A percentile compares a stretch with the other conserved stretches of the same genome.
phyloP scores from a whole-genome alignment of 2,888 invertebrate species.

The Phaedon cochleariae region DNA sequence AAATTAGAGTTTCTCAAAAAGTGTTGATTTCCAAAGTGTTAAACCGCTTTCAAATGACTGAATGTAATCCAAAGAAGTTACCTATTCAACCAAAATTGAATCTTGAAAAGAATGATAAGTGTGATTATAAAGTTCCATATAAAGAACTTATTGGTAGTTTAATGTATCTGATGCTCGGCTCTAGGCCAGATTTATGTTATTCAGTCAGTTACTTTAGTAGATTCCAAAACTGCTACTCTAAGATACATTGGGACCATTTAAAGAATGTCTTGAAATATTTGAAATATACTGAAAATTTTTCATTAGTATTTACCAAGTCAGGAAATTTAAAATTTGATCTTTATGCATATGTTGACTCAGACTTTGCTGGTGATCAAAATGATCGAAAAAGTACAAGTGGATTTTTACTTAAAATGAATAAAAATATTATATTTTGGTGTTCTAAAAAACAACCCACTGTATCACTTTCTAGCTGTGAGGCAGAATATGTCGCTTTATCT shows the following conservation, averaged over 20 bases:
- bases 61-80: not conserved
- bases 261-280: too few species aligned
- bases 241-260: too few species aligned
- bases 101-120: not conserved
- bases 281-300: too few species aligned
- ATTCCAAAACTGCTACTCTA: constrained; percentile 30
- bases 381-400: constrained; percentile 41
- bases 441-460: constrained; percentile 37
- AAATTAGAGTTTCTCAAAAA: not conserved
- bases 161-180: constrained; percentile 23
- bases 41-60: not conserved
- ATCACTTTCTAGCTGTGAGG: constrained; percentile 36
- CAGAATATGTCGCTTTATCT: constrained; percentile 40
- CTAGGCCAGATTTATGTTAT: constrained; percentile 36
- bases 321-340: not conserved
- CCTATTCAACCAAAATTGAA: constrained; percentile 7
- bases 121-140: constrained; percentile 18
- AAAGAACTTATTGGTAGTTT: constrained; percentile 35
- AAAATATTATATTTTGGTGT: constrained; percentile 39
- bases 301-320: too few species aligned
- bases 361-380: constrained; percentile 36
- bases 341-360: constrained; percentile 37
- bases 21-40: too few species aligned
- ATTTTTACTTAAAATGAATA: constrained; percentile 35
- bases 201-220: constrained; percentile 34